Evolutionary conservation across 2,113 vertebrate genomes (phyloP).

Genomic region (Serilophus lunatus): DNA sequence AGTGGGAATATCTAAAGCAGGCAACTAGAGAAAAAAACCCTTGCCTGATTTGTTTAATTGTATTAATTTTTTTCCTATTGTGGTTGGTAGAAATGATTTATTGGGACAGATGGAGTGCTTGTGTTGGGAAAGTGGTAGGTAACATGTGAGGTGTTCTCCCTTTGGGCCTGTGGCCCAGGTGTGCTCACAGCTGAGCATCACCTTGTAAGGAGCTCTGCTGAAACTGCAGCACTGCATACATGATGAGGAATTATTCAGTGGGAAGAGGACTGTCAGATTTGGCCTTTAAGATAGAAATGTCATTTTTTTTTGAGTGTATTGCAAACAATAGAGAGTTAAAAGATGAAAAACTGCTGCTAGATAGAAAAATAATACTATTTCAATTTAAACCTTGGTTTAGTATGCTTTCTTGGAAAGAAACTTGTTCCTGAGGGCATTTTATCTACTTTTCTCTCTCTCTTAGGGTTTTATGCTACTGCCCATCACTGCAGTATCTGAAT

Average conservation of each 20-base stretch:
- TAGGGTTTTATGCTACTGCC: constrained; percentile 27
- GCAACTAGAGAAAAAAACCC: background rate
- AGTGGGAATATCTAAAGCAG: background rate
- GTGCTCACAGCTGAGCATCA: background rate
- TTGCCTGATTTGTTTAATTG: background rate
- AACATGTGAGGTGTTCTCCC: background rate
- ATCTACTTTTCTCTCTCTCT: constrained; percentile 31
- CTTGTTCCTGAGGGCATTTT: constrained; percentile 52
- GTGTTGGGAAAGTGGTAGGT: background rate
- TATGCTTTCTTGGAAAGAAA: constrained; percentile 35
- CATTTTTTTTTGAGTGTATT: constrained; percentile 17
- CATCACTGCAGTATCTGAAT: background rate
- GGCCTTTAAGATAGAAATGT: constrained; percentile 41
- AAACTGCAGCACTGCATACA: rapidly evolving
- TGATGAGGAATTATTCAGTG: background rate
- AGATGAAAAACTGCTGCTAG: constrained; percentile 29
- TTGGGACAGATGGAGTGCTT: background rate
- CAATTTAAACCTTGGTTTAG: constrained; percentile 34
- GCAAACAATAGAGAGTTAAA: constrained; percentile 43
- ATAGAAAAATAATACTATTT: constrained; percentile 37
- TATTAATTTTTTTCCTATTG: background rate
- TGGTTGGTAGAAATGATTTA: background rate
- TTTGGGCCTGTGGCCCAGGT: background rate
- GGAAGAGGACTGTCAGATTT: background rate
- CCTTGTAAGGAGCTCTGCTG: background rate